Percentiles rank a stretch among this genome's conserved stretches.
Conservation (phyloP, 2,113 vertebrate genomes). For the Limnothrissa miodon region DNA sequence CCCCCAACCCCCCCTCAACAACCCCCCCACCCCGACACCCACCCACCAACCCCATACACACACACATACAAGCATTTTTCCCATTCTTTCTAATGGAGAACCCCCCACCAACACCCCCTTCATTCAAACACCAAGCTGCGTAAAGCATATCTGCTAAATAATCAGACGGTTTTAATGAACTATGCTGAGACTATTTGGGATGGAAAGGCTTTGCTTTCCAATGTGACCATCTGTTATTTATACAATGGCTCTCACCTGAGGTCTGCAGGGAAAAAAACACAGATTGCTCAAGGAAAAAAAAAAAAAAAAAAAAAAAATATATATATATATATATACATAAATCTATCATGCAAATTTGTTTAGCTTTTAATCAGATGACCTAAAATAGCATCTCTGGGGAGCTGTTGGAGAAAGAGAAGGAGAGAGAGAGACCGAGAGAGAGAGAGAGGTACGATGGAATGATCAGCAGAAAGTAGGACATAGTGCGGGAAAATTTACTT, state of each 20-base stretch:
- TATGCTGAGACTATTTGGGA: constrained; percentile 27
- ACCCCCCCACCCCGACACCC: too few relatives aligned
- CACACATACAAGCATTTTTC: too few relatives aligned
- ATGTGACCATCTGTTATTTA: constrained; percentile 45
- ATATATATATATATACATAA: constrained; percentile 46
- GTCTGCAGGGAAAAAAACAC: constrained; percentile 33
- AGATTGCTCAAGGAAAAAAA: constrained; percentile 33
- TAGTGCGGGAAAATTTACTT: background rate
- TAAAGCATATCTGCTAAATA: constrained; percentile 9
- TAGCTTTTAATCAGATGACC: constrained; percentile 47
- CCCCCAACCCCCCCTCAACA: too few relatives aligned
- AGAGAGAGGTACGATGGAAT: background rate
- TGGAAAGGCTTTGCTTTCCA: constrained; percentile 34
- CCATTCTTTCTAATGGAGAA: too few relatives aligned
- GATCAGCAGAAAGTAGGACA: background rate
- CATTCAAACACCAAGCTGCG: too few relatives aligned
- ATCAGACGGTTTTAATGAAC: constrained; percentile 35
- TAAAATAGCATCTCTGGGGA: constrained; percentile 27
- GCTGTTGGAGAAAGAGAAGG: background rate
- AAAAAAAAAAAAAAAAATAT: constrained; percentile 38
- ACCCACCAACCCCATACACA: too few relatives aligned
- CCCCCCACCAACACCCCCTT: too few relatives aligned
- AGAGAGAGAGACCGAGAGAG: background rate
- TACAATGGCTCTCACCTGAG: constrained; percentile 32
- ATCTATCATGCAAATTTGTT: constrained; percentile 45